Conservation (phyloP, 2,113 vertebrate species). For the Corythornis cristatus region DNA sequence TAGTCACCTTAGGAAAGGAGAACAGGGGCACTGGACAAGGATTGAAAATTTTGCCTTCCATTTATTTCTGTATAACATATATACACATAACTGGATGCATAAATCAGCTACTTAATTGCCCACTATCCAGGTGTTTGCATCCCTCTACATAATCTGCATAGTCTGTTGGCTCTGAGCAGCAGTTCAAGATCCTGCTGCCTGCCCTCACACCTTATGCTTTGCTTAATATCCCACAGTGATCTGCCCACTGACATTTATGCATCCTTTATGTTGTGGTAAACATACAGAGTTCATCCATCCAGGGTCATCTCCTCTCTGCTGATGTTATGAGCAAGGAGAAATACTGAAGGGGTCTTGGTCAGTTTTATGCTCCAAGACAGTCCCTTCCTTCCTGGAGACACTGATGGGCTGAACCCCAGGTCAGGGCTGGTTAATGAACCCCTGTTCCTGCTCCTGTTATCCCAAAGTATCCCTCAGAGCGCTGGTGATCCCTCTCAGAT, state of each 20-base stretch:
- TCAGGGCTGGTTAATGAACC: neutral
- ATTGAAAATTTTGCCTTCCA: neutral
- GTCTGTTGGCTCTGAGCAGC: neutral
- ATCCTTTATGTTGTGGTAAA: neutral
- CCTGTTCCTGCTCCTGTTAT: neutral
- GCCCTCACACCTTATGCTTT: neutral
- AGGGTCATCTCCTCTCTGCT: neutral
- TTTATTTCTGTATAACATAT: neutral
- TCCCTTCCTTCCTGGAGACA: neutral
- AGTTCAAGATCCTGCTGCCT: neutral
- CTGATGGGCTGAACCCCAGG: neutral
- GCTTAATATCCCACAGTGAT: neutral
- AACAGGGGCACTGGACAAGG: neutral
- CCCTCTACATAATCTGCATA: neutral
- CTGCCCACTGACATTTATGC: neutral
- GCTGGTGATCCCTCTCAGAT: neutral
- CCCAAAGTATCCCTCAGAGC: neutral
- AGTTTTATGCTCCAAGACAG: neutral
- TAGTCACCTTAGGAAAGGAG: neutral
- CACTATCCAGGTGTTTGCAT: neutral
- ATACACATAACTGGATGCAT: neutral
- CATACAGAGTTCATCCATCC: neutral
- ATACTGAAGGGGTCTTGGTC: neutral
- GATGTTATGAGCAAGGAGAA: neutral
- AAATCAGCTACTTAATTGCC: neutral